Conservation (phyloP, 2,797 vertebrate genomes). For the Loriculus beryllinus region DNA sequence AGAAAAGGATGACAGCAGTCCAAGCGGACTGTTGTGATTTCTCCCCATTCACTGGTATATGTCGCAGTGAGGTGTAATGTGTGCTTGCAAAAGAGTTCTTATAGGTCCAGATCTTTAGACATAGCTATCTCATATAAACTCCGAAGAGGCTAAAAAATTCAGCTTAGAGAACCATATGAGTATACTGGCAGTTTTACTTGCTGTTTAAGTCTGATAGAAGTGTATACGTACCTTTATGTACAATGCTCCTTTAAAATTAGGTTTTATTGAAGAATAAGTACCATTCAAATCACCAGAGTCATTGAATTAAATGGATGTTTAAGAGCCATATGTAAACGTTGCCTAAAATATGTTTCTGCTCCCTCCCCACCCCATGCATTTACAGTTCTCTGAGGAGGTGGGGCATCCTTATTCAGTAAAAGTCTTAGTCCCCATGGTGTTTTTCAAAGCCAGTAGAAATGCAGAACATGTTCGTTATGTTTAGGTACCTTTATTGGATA, state of each 20-base stretch:
- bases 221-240: background rate
- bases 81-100: background rate
- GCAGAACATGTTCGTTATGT: background rate
- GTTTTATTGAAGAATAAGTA: background rate
- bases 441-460: background rate
- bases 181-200: background rate
- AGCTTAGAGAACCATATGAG: background rate
- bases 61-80: background rate
- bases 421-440: background rate
- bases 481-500: background rate
- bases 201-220: background rate
- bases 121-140: background rate
- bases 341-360: background rate
- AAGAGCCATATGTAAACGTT: background rate
- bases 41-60: background rate
- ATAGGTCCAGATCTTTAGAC: background rate
- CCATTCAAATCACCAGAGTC: background rate
- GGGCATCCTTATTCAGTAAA: background rate
- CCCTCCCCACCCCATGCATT: accelerated
- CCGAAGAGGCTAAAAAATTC: background rate
- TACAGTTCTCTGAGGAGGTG: background rate
- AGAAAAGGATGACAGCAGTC: background rate
- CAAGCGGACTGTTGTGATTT: background rate
- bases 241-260: background rate
- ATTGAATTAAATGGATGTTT: background rate